Base-by-base conservation (phyloP, 2,888 invertebrate species). In the Ichneumoninae sp. region DNA sequence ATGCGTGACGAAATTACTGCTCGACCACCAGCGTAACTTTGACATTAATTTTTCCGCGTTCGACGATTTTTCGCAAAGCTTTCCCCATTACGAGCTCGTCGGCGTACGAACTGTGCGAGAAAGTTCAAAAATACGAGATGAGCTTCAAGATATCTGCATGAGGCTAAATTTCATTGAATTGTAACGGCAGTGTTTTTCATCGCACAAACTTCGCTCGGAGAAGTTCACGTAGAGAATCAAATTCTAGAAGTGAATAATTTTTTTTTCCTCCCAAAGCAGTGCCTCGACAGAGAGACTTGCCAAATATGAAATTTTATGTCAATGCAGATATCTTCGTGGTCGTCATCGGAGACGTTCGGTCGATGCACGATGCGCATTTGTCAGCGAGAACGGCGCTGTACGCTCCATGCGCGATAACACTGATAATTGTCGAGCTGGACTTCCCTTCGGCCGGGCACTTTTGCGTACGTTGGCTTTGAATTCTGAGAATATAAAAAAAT, bases 21-120 rank as follows among this genome's bases (percentile, higher is more conserved):
- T 85, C 83, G 33, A 77, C 71, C 10, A 85, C 63, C 52, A 73
- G 65, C 85, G 79, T 76, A 40, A 66, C 50, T 40, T 30, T 30
- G 30, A 30, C 5, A 30, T 66, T 30, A 16, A 66, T 50, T 22
- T 50, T 60, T 66, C 16, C 13, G 50, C 26, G 54, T 50, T 71
- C 57, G 7, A 54, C 57, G 36, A 71, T 52, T 52, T 36, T 68
- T 36, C 8, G n/a, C 30, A 79, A 65, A n/a, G 16, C 10, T 40
- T 16, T 83, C 22, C 63, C 65, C 63, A 70, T 65, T 1, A 26
- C 16, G 44, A 22, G 6, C 1, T 44, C 33, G 3, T 40, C 26
- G 47, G 10, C 16, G 3, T 30, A 40, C 26, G 26, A 26, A 26
- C 26, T 26, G 26, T 2, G 26, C 26, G 26, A 26, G 26, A 26